These are phyloP conservation scores for Danio tinwini DNA, from an alignment of 2,797 vertebrate species.

Conservation along the genomic window DNA sequence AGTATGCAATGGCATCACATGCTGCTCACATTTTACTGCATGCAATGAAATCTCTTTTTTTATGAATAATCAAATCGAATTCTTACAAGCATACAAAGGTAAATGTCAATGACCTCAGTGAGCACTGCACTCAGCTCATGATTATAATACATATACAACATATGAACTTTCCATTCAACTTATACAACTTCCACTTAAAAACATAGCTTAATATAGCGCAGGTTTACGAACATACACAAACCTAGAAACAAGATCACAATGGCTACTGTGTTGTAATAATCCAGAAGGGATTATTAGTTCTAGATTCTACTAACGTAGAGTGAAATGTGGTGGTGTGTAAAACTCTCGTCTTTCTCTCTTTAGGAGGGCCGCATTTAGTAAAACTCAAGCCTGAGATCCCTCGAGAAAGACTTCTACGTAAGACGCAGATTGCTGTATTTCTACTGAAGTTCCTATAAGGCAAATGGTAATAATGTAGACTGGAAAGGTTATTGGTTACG, in stretches of 20 bases:
- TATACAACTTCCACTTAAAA: background rate
- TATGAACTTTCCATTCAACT: constrained; percentile 6
- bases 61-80: constrained; percentile 23
- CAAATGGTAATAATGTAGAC: constrained; percentile 1
- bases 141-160: background rate
- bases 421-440: constrained; percentile 33
- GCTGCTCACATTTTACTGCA: constrained; percentile 7
- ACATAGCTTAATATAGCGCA: background rate
- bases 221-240: background rate
- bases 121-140: background rate
- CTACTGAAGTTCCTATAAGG: constrained; percentile 14
- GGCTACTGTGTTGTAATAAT: background rate
- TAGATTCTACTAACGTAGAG: background rate
- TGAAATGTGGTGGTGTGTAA: constrained; percentile 35
- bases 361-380: constrained; percentile 63
- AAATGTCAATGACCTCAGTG: background rate
- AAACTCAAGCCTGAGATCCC: constrained; percentile 73
- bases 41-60: background rate
- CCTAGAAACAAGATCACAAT: background rate
- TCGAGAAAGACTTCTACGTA: constrained; percentile 46
- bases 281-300: too few species aligned
- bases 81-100: constrained; percentile 21
- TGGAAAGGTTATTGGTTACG: constrained; percentile 38
- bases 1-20: background rate
- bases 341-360: constrained; percentile 15